phyloP scores from a whole-genome alignment of 2,113 vertebrate genomes.

The Symphodus melops region DNA sequence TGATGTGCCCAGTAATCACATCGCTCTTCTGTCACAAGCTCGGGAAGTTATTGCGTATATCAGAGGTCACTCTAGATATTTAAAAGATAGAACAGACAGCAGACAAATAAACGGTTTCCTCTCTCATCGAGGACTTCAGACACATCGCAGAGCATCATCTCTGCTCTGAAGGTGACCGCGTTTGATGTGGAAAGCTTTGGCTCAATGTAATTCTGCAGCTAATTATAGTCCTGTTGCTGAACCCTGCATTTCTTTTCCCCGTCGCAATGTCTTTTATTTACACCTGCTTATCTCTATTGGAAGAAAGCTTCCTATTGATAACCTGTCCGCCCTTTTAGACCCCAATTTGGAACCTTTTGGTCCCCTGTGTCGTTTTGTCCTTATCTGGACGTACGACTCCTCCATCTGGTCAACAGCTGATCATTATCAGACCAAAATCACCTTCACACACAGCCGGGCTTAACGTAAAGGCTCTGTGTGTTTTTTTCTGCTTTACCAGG shows the following conservation, averaged over 20 bases:
- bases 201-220: slow-evolving; percentile 17
- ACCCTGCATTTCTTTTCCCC: slow-evolving; percentile 6
- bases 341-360: slow-evolving; percentile 16
- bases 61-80: background rate
- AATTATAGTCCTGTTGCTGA: slow-evolving; percentile 26
- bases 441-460: slow-evolving; percentile 50
- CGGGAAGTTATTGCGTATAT: background rate
- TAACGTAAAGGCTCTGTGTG: slow-evolving; percentile 23
- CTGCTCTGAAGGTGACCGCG: slow-evolving; percentile 41
- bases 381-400: slow-evolving; percentile 57
- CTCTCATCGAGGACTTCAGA: background rate
- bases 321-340: slow-evolving; percentile 6
- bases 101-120: background rate
- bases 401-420: slow-evolving; percentile 56
- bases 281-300: slow-evolving; percentile 60
- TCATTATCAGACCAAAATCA: slow-evolving; percentile 55
- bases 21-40: slow-evolving; percentile 4
- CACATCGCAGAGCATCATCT: background rate
- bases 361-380: slow-evolving; percentile 20
- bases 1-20: slow-evolving; percentile 4
- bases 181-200: slow-evolving; percentile 31
- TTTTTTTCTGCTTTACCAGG: background rate
- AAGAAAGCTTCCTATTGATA: slow-evolving; percentile 45
- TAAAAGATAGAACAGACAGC: too few relatives aligned
- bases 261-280: slow-evolving; percentile 60